Conservation (phyloP, 2,113 vertebrate genomes). For the Clarias magur region DNA sequence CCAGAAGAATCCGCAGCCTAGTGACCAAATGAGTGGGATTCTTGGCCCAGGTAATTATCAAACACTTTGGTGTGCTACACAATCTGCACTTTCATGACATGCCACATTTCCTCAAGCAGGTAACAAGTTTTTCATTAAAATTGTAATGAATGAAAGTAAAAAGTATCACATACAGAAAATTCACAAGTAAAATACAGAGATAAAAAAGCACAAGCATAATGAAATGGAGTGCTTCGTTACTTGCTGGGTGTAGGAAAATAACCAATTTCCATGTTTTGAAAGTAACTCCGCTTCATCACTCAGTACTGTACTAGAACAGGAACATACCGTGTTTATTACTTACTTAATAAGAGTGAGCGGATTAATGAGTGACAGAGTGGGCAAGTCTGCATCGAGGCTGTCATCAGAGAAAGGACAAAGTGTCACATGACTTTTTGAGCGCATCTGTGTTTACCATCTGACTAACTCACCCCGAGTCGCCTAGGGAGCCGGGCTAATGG, state of each 20-base stretch:
- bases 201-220: too few relatives aligned
- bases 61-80: too few relatives aligned
- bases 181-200: too few relatives aligned
- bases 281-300: neutral
- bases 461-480: conserved; percentile 36
- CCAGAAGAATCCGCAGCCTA: too few relatives aligned
- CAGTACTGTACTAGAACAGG: neutral
- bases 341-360: conserved; percentile 16
- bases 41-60: too few relatives aligned
- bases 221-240: too few relatives aligned
- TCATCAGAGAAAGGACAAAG: conserved; percentile 18
- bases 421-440: conserved; percentile 47
- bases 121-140: too few relatives aligned
- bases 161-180: too few relatives aligned
- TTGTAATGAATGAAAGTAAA: too few relatives aligned
- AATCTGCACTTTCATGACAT: too few relatives aligned
- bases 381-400: neutral
- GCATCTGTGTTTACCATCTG: conserved; percentile 56
- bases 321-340: neutral
- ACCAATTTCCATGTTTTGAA: neutral
- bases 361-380: conserved; percentile 1
- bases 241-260: neutral
- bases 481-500: conserved; percentile 49
- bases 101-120: too few relatives aligned
- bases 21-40: too few relatives aligned